A percentile compares a stretch with the other conserved stretches of the same genome.
phyloP scores from a whole-genome alignment of 2,888 invertebrate species.

The Hipparchia semele region DNA sequence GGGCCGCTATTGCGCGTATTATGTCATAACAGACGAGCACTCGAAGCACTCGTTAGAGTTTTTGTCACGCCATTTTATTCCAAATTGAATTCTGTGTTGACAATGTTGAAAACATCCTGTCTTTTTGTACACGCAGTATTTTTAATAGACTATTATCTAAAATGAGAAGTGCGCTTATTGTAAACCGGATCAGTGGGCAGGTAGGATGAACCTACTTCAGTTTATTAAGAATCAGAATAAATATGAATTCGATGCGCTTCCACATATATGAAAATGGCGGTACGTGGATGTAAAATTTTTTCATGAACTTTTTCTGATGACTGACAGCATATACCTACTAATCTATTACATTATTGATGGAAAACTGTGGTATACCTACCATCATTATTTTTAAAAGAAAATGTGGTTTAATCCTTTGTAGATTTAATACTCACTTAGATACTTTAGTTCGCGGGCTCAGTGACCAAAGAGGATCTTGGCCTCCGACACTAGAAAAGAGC shows the following conservation, averaged over 20 bases:
- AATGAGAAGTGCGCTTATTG: slow-evolving; percentile 43
- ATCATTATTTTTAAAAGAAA: too few species aligned
- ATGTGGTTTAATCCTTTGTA: too few species aligned
- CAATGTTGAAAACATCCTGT: slow-evolving; percentile 77
- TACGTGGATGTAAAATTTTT: too few species aligned
- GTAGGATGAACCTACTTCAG: slow-evolving; percentile 21
- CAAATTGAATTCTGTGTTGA: slow-evolving; percentile 77
- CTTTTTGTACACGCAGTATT: slow-evolving; percentile 57
- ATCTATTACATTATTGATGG: too few species aligned
- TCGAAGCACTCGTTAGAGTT: slow-evolving; percentile 64
- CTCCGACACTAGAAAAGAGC: too few species aligned
- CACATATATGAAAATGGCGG: too few species aligned
- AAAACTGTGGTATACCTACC: too few species aligned
- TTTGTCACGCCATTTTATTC: slow-evolving; percentile 70
- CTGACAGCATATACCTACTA: too few species aligned
- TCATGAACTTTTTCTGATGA: too few species aligned
- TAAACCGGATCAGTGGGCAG: slow-evolving; percentile 41
- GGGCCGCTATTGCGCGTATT: slow-evolving; percentile 79
- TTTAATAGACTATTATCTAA: slow-evolving; percentile 49
- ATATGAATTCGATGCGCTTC: not conserved
- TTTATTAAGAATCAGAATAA: slow-evolving; percentile 1
- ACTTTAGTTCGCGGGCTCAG: too few species aligned
- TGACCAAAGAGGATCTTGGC: too few species aligned
- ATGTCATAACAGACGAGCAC: slow-evolving; percentile 81
- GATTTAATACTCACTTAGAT: too few species aligned